Base-by-base conservation (phyloP, 2,888 invertebrate species). In the Apotomis betuletana region DNA sequence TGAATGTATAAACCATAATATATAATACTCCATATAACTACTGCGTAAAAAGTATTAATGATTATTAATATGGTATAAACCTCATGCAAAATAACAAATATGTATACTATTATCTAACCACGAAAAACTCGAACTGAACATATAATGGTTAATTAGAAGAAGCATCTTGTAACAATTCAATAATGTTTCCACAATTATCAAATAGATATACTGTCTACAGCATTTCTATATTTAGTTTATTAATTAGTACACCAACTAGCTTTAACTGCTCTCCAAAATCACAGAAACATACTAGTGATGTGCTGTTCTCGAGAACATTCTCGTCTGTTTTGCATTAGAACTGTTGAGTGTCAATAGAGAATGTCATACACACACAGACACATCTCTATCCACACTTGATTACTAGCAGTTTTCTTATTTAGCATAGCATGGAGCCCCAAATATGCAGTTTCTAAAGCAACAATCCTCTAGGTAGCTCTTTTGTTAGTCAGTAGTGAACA, bases 11-110 rank as follows among this genome's bases (percentile, higher is more conserved):
- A 65, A 71, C 68, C 64, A 61, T 70, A 67, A 74, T 60, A 63
- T 73, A 67, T 70, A 67, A 74, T 68, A 72, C 67, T 68, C 63
- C 36, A 63, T 70, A 63, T 58, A 64, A 49, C 67, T 68, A 72
- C 36, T 38, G 72, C 63, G 49, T 68, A 72, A 62, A 72, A 68
- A 72, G 52, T 68, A 59, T 59, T 63, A 63, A 63, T 68, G 72
- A 52, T 63, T 72, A 63, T 49, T 27, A 52, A 65, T 55, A 65
- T 61, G 57, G 57, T 68, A 51, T 63, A 58, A 72, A 63, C 72
- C 52, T 68, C 59, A 72, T 72, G 68, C 71, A 63, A 59, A 38
- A 13, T 63, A 58, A 63, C 68, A 68, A 71, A 44, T 68, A 63
- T 38, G 57, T 55, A 62, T 62, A 62, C 12, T 71, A 54, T 55